Evolutionary conservation across 2,888 invertebrate genomes (phyloP), one percentile per base, ranked within the genome.

Genomic region (Odontocerum albicorne): DNA sequence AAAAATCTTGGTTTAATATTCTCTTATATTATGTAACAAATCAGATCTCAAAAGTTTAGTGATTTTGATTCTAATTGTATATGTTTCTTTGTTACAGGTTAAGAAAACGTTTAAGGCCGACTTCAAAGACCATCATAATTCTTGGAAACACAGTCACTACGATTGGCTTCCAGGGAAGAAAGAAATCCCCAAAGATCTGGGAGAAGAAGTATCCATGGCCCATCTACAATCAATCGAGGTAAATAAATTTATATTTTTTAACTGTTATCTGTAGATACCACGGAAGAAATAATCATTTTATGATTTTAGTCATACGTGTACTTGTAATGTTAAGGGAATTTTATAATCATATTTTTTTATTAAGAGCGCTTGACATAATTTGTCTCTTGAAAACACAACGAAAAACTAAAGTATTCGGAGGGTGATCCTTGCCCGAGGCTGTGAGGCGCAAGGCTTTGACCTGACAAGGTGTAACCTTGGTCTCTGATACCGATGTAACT

Each of bases 71-170:
- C n/a, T n/a, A n/a, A n/a, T n/a, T n/a, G n/a, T n/a, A n/a, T n/a
- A n/a, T n/a, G n/a, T n/a, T n/a, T n/a, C n/a, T n/a, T 68, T 65
- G 65, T 74, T 72, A 10, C 72, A 81, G 80, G 73, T 74, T 50
- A 67, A 67, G 61, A 64, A 67, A 60, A 74, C 71, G 4, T 79
- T 78, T 67, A 71, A 71, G 54, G 68, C 66, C 56, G 69, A 72
- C 55, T 71, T 70, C 55, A 62, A 65, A 20, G 67, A 70, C 55
- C 65, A 74, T 50, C 72, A 77, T 57, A 66, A 71, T 32, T 66
- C 67, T 55, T 79, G 75, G 71, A 71, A 70, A 58, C 66, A 67
- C 51, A 64, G 67, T 27, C 71, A 70, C 33, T 79, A 76, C 64
- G 70, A 74, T 40, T 82, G 80, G 80, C 68, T 83, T 51, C 79